Conservation (phyloP, 2,797 vertebrate species). For the Scolopax rusticola region DNA sequence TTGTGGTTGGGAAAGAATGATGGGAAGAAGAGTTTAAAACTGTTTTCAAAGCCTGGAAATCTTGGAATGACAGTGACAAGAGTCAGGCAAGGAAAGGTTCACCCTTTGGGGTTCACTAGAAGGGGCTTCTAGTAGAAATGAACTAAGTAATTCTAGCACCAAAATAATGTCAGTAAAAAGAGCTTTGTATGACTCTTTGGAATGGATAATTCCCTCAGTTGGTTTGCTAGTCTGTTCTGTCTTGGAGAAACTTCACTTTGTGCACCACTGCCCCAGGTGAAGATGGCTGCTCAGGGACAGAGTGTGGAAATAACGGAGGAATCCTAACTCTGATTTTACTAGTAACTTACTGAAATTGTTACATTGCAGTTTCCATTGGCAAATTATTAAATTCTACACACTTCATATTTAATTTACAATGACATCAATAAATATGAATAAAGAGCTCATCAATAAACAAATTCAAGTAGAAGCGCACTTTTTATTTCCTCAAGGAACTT, state of each 20-base stretch:
- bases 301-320: not conserved
- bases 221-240: not conserved
- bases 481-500: not conserved
- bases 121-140: not conserved
- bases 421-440: rapidly evolving
- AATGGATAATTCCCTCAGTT: not conserved
- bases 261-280: not conserved
- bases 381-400: not conserved
- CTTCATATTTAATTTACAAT: not conserved
- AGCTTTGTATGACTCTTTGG: not conserved
- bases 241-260: not conserved
- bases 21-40: not conserved
- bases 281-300: not conserved
- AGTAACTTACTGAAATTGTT: not conserved
- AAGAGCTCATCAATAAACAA: not conserved
- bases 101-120: too few species aligned
- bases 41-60: not conserved
- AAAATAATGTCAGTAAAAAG: not conserved
- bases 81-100: not conserved
- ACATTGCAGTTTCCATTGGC: not conserved
- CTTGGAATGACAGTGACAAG: not conserved
- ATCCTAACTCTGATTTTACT: not conserved
- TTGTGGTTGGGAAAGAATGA: not conserved
- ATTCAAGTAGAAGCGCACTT: not conserved
- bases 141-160: not conserved